Base-by-base conservation (phyloP, 2,113 vertebrate genomes). In the Rhineura floridana region DNA sequence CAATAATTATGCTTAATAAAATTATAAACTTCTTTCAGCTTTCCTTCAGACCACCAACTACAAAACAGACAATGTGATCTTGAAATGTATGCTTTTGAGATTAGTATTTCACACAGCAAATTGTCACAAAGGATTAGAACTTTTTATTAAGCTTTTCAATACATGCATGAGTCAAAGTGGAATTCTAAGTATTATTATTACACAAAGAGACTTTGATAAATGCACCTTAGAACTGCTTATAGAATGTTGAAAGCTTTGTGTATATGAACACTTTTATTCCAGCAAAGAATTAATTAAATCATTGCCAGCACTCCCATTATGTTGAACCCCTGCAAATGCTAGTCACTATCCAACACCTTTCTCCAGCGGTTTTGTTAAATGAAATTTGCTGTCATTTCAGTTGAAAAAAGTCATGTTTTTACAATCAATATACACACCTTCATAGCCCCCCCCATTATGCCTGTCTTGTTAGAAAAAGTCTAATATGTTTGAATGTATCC, bases 1-100 rank as follows among this genome's bases (percentile, higher is more conserved):
- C 36, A 82, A 75, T 88, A 88, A 84, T 90, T 92, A 90, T 91
- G 88, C 33, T 78, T 48, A 92, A 81, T 42, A 92, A 91, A 88
- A 81, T 39, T 70, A 81, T 42, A 92, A 91, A 88, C 83, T 39
- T 70, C 33, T 80, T 89, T 90, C 87, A 93, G 78, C 76, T 91
- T 95, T 79, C 39, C 4, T 89, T 76, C 4, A 87, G 44, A 30
- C 62, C 62, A 62, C 87, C 85, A 92, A 88, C 39, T n/a, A 77
- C 55, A 91, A 89, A 83, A 62, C 4, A 84, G 19, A 87, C 81
- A 39, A 69, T 72, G 59, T 91, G 83, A 70, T 0, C 21, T 86
- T 81, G 2, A 36, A 1, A 73, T 3, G 12, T 77, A 28, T 36
- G 84, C 36, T 8, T 85, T 13, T 4, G 67, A 59, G 12, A 90